These are phyloP conservation scores for Hypothenemus hampei DNA, from an alignment of 1,140 invertebrate species.

Conservation along the genomic window DNA sequence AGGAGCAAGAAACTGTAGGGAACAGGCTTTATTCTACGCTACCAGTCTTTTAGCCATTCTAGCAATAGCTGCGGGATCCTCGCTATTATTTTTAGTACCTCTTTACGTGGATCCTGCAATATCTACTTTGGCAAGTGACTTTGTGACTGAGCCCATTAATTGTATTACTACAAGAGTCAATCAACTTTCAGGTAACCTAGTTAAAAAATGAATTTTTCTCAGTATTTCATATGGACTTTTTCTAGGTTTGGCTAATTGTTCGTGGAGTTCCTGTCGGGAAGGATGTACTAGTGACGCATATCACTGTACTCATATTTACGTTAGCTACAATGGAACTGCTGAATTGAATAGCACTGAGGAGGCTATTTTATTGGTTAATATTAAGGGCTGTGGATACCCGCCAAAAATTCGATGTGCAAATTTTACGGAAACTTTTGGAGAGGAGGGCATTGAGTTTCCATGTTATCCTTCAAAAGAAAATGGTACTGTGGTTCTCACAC, in stretches of 20 bases:
- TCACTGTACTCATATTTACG: constrained; percentile 79
- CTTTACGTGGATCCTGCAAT: constrained; percentile 88
- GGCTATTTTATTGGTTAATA: constrained; percentile 69
- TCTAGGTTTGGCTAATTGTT: constrained; percentile 69
- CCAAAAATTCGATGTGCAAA: constrained; percentile 77
- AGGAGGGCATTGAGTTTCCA: constrained; percentile 70
- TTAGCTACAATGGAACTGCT: constrained; percentile 59
- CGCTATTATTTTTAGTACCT: constrained; percentile 79
- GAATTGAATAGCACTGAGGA: constrained; percentile 49
- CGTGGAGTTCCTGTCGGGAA: constrained; percentile 80
- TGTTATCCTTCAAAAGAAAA: constrained; percentile 82
- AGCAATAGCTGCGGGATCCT: constrained; percentile 74
- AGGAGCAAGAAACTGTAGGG: constrained; percentile 63
- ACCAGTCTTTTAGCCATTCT: constrained; percentile 72
- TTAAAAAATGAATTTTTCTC: not conserved
- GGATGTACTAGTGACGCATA: constrained; percentile 85
- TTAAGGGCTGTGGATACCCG: constrained; percentile 86
- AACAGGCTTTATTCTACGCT: constrained; percentile 71
- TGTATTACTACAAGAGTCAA: constrained; percentile 73
- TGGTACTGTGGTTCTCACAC: constrained; percentile 70
- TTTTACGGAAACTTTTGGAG: constrained; percentile 71
- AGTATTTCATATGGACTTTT: not conserved
- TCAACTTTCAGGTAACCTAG: constrained; percentile 51
- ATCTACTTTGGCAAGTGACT: constrained; percentile 78
- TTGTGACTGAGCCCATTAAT: constrained; percentile 69